A percentile compares a stretch with the other conserved stretches of the same genome.
These are phyloP conservation scores for Perognathus longimembris DNA, from an alignment of 2,113 vertebrate genomes.

Conservation along the genomic window DNA sequence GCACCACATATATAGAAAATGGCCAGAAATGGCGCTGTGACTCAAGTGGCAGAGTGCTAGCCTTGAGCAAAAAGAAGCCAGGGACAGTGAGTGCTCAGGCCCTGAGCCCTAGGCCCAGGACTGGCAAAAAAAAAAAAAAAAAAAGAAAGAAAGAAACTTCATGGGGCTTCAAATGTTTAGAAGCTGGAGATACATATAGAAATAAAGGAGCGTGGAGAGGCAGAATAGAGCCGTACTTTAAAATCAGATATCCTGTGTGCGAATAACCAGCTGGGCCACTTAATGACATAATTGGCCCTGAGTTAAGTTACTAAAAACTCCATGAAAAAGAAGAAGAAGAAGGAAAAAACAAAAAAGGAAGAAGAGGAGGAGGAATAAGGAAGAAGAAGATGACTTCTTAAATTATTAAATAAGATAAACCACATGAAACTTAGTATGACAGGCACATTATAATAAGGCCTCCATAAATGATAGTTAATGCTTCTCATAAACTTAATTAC, in stretches of 20 bases:
- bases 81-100: too few relatives aligned
- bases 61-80: too few relatives aligned
- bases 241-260: constrained; percentile 41
- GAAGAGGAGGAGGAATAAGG: too few relatives aligned
- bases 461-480: neutral
- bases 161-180: constrained; percentile 52
- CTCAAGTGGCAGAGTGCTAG: too few relatives aligned
- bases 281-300: constrained; percentile 33
- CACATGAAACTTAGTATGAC: neutral
- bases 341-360: too few relatives aligned
- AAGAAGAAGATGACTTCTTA: too few relatives aligned
- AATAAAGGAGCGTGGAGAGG: constrained; percentile 1
- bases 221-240: constrained; percentile 8
- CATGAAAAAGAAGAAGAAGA: too few relatives aligned
- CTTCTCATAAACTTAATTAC: neutral
- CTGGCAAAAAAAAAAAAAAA: too few relatives aligned
- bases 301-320: constrained; percentile 23
- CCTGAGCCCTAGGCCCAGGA: too few relatives aligned
- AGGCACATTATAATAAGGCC: neutral
- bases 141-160: constrained; percentile 63
- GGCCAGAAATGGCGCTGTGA: too few relatives aligned
- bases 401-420: neutral
- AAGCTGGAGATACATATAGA: constrained; percentile 21
- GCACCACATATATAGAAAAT: too few relatives aligned
- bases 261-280: neutral